Evolutionary conservation across 2,888 invertebrate species (phyloP).

Genomic region (Aphodius sticticus): DNA sequence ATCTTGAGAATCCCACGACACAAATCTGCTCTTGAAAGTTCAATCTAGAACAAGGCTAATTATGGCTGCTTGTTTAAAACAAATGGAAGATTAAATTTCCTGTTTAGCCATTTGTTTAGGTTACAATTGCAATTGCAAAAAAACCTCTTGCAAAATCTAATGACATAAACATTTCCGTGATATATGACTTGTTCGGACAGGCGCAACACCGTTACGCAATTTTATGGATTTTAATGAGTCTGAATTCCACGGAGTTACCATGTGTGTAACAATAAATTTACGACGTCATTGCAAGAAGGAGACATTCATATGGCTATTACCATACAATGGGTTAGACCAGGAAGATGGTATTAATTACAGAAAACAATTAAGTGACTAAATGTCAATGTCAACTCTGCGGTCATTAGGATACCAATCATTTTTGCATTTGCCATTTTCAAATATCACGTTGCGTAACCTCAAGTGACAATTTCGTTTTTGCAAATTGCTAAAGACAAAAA

Average conservation of each 20-base stretch:
- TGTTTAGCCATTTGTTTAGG: too few relatives aligned
- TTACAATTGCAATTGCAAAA: neutral
- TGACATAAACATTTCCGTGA: constrained; percentile 4
- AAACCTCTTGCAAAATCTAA: neutral
- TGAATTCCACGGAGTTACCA: neutral
- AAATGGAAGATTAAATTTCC: too few relatives aligned
- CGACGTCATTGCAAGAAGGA: neutral
- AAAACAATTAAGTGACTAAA: neutral
- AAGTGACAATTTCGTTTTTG: neutral
- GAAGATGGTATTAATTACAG: constrained; percentile 4
- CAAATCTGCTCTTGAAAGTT: neutral
- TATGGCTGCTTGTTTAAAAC: too few relatives aligned
- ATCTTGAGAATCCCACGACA: neutral
- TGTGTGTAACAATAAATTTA: neutral
- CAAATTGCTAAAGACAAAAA: neutral
- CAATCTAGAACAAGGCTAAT: too few relatives aligned
- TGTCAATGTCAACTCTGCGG: neutral
- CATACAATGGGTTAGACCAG: neutral
- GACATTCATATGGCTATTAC: neutral
- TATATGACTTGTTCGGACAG: neutral
- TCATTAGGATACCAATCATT: neutral
- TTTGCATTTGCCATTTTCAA: neutral
- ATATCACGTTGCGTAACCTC: neutral
- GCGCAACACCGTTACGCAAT: neutral
- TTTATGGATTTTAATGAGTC: constrained; percentile 4